A percentile compares a stretch with the other conserved stretches of the same genome.
These are phyloP conservation scores for Notolepis coatsorum DNA, from an alignment of 2,797 vertebrate genomes.

Conservation along the genomic window DNA sequence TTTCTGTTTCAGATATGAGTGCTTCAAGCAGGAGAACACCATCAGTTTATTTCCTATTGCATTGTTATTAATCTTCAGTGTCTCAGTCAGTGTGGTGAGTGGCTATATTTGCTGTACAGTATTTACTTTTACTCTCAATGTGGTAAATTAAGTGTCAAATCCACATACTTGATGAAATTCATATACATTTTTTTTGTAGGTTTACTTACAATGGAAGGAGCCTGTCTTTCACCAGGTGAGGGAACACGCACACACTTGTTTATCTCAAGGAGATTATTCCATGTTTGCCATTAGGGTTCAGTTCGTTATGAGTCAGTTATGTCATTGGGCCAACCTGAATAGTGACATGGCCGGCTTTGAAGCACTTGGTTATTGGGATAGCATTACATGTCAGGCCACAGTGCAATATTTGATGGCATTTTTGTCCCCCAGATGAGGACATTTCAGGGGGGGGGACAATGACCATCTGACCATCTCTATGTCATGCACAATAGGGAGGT, in stretches of 20 bases:
- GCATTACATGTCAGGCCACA: background rate
- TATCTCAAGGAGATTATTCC: conserved; percentile 9
- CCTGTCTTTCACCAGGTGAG: conserved; percentile 98
- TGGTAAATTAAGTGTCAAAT: background rate
- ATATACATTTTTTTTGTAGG: conserved; percentile 75
- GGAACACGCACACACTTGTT: background rate
- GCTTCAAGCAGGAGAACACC: conserved; percentile 92
- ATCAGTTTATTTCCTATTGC: conserved; percentile 88
- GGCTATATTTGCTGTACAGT: background rate
- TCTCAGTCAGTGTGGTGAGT: conserved; percentile 93
- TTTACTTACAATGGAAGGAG: conserved; percentile 96
- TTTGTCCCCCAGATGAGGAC: no score
- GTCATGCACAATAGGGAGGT: no score
- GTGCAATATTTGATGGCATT: background rate
- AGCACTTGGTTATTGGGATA: background rate
- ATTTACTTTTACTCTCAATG: background rate
- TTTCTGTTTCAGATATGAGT: conserved; percentile 90
- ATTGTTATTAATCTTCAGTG: conserved; percentile 90
- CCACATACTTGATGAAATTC: conserved; percentile 14
- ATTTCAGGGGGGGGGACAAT: no score
- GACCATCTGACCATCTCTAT: no score
- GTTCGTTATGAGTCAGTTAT: conserved; percentile 18
- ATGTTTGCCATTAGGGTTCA: conserved; percentile 57
- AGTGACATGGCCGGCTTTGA: background rate
- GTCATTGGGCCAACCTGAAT: background rate